phyloP scores from a whole-genome alignment of 2,888 invertebrate species.

The Pteria penguin region DNA sequence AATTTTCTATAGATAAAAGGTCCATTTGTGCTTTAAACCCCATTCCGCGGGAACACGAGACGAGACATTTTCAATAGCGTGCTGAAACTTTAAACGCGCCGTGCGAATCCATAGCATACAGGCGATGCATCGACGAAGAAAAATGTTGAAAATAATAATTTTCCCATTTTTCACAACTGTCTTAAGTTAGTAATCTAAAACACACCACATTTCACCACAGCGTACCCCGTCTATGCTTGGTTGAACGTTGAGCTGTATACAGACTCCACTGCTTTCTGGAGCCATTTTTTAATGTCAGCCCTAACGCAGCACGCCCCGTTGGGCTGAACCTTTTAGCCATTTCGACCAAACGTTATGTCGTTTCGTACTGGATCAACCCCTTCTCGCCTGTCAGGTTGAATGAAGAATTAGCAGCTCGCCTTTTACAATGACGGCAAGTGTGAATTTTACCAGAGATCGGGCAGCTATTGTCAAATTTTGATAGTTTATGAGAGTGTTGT shows the following conservation, averaged over 20 bases:
- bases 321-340: not conserved
- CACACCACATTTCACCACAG: not conserved
- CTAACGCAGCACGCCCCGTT: not conserved
- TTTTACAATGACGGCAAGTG: not conserved
- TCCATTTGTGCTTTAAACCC: not conserved
- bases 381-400: not conserved
- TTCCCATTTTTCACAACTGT: not conserved
- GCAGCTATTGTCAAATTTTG: conserved; percentile 8
- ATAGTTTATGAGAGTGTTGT: conserved; percentile 4
- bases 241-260: not conserved
- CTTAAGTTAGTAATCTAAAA: not conserved
- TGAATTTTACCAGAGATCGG: not conserved
- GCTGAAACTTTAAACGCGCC: not conserved
- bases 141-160: not conserved
- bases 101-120: not conserved
- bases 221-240: not conserved
- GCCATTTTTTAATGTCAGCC: not conserved
- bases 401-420: not conserved
- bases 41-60: not conserved
- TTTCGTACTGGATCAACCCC: not conserved
- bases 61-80: not conserved
- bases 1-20: not conserved
- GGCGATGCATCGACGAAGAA: not conserved
- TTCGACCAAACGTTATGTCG: not conserved
- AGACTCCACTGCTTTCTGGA: not conserved